phyloP scores from a whole-genome alignment of 1,140 invertebrate genomes.

The Mactra quadrangularis region DNA sequence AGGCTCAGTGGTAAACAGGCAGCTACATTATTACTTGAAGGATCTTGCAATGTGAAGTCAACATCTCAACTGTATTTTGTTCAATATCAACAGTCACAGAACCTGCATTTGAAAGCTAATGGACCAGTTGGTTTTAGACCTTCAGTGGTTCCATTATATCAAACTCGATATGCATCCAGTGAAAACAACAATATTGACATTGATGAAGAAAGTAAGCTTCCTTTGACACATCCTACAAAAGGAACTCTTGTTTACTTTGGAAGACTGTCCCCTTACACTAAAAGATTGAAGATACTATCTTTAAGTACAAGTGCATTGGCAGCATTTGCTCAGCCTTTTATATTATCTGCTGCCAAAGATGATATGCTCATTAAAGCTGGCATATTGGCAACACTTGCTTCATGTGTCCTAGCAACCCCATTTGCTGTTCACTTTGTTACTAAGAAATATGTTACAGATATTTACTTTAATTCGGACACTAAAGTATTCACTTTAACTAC shows the following conservation, averaged over 20 bases:
- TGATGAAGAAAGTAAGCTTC: constrained; percentile 45
- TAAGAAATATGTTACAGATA: constrained; percentile 92
- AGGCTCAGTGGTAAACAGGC: no score
- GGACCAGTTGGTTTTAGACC: no score
- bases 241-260: constrained; percentile 87
- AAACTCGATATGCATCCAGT: no score
- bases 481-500: constrained; percentile 73
- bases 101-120: no score
- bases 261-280: constrained; percentile 87
- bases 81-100: no score
- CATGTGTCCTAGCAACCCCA: constrained; percentile 93
- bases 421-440: constrained; percentile 91
- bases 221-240: constrained; percentile 63
- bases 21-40: no score
- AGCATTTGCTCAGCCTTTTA: constrained; percentile 89
- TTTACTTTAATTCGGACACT: constrained; percentile 87
- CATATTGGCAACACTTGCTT: constrained; percentile 88
- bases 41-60: no score
- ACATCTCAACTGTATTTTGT: no score
- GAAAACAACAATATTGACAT: neutral
- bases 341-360: constrained; percentile 85
- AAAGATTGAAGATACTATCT: constrained; percentile 91
- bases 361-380: constrained; percentile 85
- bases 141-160: no score
- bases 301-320: constrained; percentile 89